These are phyloP conservation scores for Hemitrygon akajei DNA, from an alignment of 2,797 vertebrate genomes.

Conservation along the genomic window DNA sequence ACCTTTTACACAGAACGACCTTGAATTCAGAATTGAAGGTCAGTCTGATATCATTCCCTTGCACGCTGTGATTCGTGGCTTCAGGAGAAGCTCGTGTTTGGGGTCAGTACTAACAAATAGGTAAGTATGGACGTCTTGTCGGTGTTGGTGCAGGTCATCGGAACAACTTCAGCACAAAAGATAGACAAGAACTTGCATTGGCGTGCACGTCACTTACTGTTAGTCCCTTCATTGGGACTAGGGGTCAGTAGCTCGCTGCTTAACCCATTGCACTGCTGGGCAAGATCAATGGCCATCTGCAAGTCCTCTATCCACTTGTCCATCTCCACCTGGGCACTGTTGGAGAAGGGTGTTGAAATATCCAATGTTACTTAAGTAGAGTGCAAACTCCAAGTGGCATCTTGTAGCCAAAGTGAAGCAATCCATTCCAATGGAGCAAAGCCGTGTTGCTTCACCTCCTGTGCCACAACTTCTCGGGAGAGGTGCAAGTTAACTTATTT, in stretches of 20 bases:
- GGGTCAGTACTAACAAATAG: neutral
- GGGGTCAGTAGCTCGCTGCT: constrained; percentile 68
- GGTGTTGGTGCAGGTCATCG: no score
- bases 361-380: neutral
- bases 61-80: neutral
- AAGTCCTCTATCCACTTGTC: constrained; percentile 94
- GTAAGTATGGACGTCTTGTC: no score
- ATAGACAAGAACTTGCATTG: accelerated
- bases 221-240: constrained; percentile 64
- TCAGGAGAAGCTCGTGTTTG: neutral
- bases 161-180: neutral
- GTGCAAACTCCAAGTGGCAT: neutral
- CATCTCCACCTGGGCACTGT: constrained; percentile 78
- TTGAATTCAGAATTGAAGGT: neutral
- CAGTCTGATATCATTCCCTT: neutral
- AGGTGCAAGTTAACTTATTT: no score
- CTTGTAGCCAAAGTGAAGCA: no score
- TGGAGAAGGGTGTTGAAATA: constrained; percentile 38
- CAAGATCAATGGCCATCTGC: constrained; percentile 78
- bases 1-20: neutral
- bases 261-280: constrained; percentile 75
- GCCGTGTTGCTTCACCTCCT: neutral
- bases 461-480: neutral
- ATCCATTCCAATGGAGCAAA: neutral
- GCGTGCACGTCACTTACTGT: constrained; percentile 67